Percentiles rank a stretch among this genome's conserved stretches.
phyloP scores from a whole-genome alignment of 2,113 vertebrate species.

The Eulemur rufifrons region DNA sequence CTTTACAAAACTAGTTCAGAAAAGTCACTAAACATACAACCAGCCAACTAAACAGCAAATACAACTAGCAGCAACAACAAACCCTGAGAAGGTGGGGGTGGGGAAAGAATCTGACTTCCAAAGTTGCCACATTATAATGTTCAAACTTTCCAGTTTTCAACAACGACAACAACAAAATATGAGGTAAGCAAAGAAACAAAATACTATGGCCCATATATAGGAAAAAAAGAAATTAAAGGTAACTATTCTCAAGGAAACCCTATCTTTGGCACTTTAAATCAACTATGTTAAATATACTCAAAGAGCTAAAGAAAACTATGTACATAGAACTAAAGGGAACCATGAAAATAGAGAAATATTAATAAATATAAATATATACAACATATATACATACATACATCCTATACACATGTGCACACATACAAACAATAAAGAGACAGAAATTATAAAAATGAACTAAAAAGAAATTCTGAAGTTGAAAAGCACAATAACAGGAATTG shows the following conservation, averaged over 20 bases:
- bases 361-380: neutral
- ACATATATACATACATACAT: neutral
- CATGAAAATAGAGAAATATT: neutral
- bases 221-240: neutral
- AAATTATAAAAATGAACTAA: neutral
- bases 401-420: too few species aligned
- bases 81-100: too few species aligned
- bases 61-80: neutral
- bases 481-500: neutral
- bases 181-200: neutral
- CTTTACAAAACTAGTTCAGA: neutral
- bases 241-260: neutral
- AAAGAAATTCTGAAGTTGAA: neutral
- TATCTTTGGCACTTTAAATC: neutral
- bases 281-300: neutral
- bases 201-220: neutral
- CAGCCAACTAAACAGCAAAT: neutral
- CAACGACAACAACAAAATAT: neutral
- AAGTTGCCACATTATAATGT: neutral
- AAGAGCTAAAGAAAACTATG: neutral
- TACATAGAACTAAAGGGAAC: neutral
- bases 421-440: neutral
- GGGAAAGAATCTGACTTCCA: neutral
- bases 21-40: neutral
- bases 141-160: neutral